phyloP scores from a whole-genome alignment of 2,797 vertebrate species.

The Pelobates cultripes region DNA sequence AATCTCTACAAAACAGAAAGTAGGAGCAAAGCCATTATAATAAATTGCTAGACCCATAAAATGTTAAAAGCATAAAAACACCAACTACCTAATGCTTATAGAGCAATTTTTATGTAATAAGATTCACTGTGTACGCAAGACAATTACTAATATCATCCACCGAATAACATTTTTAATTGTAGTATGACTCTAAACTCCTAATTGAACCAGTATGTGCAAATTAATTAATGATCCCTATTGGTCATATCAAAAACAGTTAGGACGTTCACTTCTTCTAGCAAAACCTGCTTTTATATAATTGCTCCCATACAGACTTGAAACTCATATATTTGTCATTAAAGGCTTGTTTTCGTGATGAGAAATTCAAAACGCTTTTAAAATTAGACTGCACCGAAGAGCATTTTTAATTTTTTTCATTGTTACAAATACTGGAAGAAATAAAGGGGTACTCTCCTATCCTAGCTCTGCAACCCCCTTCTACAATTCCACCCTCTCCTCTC shows the following conservation, averaged over 20 bases:
- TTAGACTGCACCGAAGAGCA: not conserved
- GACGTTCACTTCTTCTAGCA: not conserved
- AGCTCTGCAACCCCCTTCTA: no score
- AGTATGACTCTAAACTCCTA: not conserved
- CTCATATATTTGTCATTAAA: not conserved
- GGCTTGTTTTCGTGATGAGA: not conserved
- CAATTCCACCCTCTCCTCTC: no score
- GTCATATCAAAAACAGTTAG: not conserved
- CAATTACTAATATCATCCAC: not conserved
- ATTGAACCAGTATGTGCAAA: not conserved
- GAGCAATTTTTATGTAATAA: not conserved
- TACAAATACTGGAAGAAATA: no score
- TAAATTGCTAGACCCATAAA: not conserved
- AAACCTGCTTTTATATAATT: no score
- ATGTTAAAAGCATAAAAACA: not conserved
- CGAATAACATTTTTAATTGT: not conserved
- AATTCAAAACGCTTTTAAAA: not conserved
- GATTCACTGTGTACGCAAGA: not conserved
- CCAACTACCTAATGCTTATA: not conserved
- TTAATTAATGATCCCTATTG: not conserved
- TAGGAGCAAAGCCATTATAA: not conserved
- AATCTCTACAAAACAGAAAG: not conserved
- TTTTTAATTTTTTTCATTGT: not conserved
- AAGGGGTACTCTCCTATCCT: no score
- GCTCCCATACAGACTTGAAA: not conserved